A percentile compares a stretch with the other conserved stretches of the same genome.
phyloP scores from a whole-genome alignment of 2,797 vertebrate species.

The Intellagama lesueurii region DNA sequence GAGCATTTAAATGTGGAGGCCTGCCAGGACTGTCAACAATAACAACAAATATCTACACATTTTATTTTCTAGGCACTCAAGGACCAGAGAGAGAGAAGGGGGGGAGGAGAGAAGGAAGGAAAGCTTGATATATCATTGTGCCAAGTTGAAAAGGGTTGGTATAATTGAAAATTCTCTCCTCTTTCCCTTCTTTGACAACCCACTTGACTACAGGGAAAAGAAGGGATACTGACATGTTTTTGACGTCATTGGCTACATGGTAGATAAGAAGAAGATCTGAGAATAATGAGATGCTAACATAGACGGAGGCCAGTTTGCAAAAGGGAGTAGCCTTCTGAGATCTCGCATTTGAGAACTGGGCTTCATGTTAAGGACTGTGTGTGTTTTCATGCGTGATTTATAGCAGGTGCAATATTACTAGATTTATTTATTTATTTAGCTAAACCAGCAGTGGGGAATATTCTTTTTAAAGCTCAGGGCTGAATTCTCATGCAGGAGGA shows the following conservation, averaged over 20 bases:
- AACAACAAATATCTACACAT: slow-evolving; percentile 16
- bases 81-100: background rate
- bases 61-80: slow-evolving; percentile 27
- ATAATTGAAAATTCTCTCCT: slow-evolving; percentile 29
- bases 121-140: slow-evolving; percentile 20
- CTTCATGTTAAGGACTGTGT: background rate
- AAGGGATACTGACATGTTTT: background rate
- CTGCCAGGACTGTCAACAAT: slow-evolving; percentile 7
- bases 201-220: slow-evolving; percentile 6
- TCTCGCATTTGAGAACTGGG: background rate
- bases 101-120: background rate
- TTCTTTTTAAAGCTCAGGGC: too few species aligned
- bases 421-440: too few species aligned
- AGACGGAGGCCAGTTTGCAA: background rate
- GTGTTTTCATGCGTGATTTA: background rate
- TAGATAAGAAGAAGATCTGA: slow-evolving; percentile 1
- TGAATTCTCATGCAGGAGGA: too few species aligned
- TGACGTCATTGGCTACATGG: slow-evolving; percentile 20
- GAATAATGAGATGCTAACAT: slow-evolving; percentile 23
- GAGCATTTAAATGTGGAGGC: slow-evolving; percentile 1
- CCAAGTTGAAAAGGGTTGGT: background rate
- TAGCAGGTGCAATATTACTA: background rate
- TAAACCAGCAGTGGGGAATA: too few species aligned
- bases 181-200: slow-evolving; percentile 21
- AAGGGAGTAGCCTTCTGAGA: background rate